Percentiles rank a stretch among this genome's conserved stretches.
Evolutionary conservation across 2,888 invertebrate species (phyloP).

Genomic region (Melieria picta): DNA sequence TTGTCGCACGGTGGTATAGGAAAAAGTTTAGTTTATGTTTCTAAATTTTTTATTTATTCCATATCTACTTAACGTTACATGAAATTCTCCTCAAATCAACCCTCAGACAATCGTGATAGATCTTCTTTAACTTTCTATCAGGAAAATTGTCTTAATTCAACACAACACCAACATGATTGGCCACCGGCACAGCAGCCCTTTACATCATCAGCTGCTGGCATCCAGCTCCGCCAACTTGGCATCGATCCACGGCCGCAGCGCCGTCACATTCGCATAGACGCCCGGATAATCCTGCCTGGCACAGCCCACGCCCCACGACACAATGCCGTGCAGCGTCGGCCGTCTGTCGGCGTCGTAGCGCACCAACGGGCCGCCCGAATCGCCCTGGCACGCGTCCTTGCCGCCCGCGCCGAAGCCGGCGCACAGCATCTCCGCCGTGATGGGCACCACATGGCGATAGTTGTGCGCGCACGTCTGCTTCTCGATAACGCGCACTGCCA

Average conservation of each 20-base stretch:
- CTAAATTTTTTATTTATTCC: too few species aligned
- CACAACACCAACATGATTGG: conserved; percentile 9
- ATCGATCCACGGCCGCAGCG: conserved; percentile 55
- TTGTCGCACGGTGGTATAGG: too few species aligned
- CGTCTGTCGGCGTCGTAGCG: conserved; percentile 37
- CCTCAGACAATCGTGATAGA: too few species aligned
- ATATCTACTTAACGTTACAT: too few species aligned
- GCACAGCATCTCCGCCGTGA: conserved; percentile 56
- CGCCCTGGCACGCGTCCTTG: conserved; percentile 58
- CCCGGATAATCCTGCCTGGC: conserved; percentile 56
- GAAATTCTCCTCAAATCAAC: too few species aligned
- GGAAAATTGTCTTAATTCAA: too few species aligned
- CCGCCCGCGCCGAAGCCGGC: conserved; percentile 52
- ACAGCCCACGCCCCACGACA: conserved; percentile 60
- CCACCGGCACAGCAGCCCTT: background rate
- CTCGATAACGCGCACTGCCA: conserved; percentile 49
- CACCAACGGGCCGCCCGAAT: conserved; percentile 59
- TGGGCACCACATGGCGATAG: conserved; percentile 50
- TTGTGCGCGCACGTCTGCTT: conserved; percentile 45
- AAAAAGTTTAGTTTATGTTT: too few species aligned
- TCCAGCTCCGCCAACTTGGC: conserved; percentile 30
- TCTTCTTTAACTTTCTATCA: too few species aligned
- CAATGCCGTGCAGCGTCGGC: conserved; percentile 53
- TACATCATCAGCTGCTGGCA: background rate
- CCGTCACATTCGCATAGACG: conserved; percentile 52